Percentiles rank a stretch among this genome's conserved stretches.
Evolutionary conservation across 2,888 invertebrate genomes (phyloP).

Genomic region (Cyclophora punctaria): DNA sequence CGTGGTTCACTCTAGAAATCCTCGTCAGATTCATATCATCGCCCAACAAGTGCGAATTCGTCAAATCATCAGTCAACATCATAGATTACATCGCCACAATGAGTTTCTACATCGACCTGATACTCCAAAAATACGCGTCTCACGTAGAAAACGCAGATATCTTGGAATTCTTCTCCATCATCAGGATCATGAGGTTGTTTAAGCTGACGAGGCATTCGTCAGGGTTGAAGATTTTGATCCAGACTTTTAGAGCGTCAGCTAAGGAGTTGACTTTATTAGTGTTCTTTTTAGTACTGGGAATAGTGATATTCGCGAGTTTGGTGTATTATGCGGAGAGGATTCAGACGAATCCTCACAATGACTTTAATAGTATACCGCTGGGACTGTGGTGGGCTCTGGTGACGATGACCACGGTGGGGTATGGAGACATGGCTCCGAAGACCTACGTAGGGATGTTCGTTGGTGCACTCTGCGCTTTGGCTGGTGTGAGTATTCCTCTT

Average conservation of each 20-base stretch:
- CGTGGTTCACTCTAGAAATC: conserved; percentile 99
- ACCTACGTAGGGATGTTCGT: conserved; percentile 99
- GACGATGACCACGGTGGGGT: conserved; percentile 99
- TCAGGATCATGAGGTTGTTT: conserved; percentile 97
- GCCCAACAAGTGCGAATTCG: conserved; percentile 95
- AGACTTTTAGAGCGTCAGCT: conserved; percentile 97
- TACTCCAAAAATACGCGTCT: conserved; percentile 91
- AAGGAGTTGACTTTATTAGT: conserved; percentile 97
- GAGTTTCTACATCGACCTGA: conserved; percentile 97
- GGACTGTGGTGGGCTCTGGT: conserved; percentile 99
- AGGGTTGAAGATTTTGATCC: conserved; percentile 98
- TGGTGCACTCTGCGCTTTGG: conserved; percentile 97
- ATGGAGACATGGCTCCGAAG: conserved; percentile 99
- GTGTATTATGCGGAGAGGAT: conserved; percentile 99
- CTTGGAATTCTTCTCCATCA: conserved; percentile 97
- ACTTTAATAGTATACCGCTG: conserved; percentile 98
- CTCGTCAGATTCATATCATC: conserved; percentile 93
- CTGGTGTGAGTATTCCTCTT: conserved; percentile 83
- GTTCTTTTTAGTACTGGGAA: conserved; percentile 98
- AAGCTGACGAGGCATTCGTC: conserved; percentile 98
- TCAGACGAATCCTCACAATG: conserved; percentile 95
- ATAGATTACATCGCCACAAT: conserved; percentile 99
- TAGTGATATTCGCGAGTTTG: conserved; percentile 97
- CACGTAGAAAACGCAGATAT: conserved; percentile 96
- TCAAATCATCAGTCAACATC: conserved; percentile 97